phyloP scores from a whole-genome alignment of 1,140 invertebrate species.

The Gonatopus flavifemur region DNA sequence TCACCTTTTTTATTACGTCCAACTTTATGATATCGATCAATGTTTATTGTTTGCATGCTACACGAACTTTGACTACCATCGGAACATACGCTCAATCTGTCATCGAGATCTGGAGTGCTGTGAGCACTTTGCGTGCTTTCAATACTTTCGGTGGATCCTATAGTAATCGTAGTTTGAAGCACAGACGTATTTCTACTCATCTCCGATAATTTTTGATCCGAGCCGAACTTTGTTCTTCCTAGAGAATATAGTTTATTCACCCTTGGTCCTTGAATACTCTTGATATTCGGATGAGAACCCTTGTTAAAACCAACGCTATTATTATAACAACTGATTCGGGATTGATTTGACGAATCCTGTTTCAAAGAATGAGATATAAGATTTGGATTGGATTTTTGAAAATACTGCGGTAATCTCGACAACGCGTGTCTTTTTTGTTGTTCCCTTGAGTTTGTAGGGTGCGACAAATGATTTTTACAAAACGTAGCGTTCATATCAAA shows the following conservation, averaged over 20 bases:
- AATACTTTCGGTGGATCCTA: slow-evolving; percentile 53
- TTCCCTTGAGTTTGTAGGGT: slow-evolving; percentile 9
- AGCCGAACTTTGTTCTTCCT: slow-evolving; percentile 38
- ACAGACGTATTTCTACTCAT: slow-evolving; percentile 21
- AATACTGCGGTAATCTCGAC: slow-evolving; percentile 45
- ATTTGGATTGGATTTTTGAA: slow-evolving; percentile 57
- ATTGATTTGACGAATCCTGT: slow-evolving; percentile 7
- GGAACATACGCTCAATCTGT: slow-evolving; percentile 41
- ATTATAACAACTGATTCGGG: too few species aligned
- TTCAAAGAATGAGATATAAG: slow-evolving; percentile 36
- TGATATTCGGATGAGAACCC: slow-evolving; percentile 41
- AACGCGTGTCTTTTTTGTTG: slow-evolving; percentile 29
- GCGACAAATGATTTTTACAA: too few species aligned
- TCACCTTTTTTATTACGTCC: slow-evolving; percentile 40
- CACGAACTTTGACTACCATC: slow-evolving; percentile 49
- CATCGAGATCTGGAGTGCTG: slow-evolving; percentile 48
- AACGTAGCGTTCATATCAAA: slow-evolving; percentile 23
- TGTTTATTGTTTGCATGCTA: slow-evolving; percentile 37
- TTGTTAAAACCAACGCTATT: slow-evolving; percentile 32
- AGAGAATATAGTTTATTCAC: slow-evolving; percentile 25
- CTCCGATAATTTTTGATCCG: slow-evolving; percentile 40
- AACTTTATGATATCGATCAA: slow-evolving; percentile 41
- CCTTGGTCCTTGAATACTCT: slow-evolving; percentile 26
- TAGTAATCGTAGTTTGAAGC: slow-evolving; percentile 21
- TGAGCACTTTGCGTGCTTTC: slow-evolving; percentile 51